These are phyloP conservation scores for Leuctra nigra DNA, from an alignment of 2,888 invertebrate species.

Conservation along the genomic window DNA sequence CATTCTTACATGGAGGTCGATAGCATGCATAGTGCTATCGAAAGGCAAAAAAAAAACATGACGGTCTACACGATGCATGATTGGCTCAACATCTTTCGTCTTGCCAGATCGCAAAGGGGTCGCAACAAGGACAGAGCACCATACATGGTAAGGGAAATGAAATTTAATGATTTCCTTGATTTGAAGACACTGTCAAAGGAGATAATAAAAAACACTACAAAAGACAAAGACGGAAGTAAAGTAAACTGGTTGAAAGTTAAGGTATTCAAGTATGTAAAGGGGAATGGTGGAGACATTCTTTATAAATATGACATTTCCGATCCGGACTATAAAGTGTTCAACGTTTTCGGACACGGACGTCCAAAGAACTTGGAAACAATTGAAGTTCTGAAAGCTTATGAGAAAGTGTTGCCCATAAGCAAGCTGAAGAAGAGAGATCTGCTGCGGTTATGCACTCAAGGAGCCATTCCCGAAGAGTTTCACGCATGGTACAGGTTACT, in stretches of 20 bases:
- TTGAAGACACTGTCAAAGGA: no score
- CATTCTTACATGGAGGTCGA: slow-evolving; percentile 32
- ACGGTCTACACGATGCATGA: slow-evolving; percentile 29
- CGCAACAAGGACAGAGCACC: slow-evolving; percentile 26
- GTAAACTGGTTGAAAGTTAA: no score
- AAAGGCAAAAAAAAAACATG: slow-evolving; percentile 24
- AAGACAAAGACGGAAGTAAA: no score
- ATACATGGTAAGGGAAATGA: slow-evolving; percentile 27
- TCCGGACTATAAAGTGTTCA: not conserved
- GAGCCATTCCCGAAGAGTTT: slow-evolving; percentile 7
- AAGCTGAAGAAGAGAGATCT: slow-evolving; percentile 11
- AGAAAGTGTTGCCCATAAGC: not conserved
- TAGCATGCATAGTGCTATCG: slow-evolving; percentile 32
- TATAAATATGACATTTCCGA: no score
- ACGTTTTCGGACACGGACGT: not conserved
- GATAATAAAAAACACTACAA: no score
- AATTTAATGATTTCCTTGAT: slow-evolving; percentile 27
- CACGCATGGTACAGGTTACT: slow-evolving; percentile 5
- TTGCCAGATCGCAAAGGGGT: slow-evolving; percentile 25
- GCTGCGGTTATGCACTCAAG: not conserved
- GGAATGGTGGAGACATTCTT: no score
- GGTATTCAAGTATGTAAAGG: no score
- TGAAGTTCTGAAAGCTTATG: not conserved
- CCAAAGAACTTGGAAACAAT: not conserved
- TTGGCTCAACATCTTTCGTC: slow-evolving; percentile 29